Percentiles rank a stretch among this genome's conserved stretches.
Evolutionary conservation across 2,888 invertebrate species (phyloP).

Genomic region (Lasioglossum vierecki): DNA sequence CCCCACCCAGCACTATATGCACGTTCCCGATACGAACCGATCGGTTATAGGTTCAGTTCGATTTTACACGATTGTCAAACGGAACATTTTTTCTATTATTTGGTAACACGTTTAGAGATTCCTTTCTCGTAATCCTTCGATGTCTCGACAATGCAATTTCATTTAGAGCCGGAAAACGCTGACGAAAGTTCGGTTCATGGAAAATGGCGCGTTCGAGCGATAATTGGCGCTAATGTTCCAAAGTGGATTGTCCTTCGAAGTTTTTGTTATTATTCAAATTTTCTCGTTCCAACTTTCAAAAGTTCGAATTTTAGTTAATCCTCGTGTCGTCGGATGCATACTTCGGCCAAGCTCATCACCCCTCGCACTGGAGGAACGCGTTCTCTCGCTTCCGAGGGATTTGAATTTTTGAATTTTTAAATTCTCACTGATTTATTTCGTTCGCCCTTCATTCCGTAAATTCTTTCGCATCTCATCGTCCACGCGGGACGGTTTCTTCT

Average conservation of each 20-base stretch:
- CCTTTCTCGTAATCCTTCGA: not conserved
- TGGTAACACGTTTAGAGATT: not conserved
- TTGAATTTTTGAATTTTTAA: slow-evolving; percentile 84
- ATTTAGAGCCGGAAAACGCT: slow-evolving; percentile 47
- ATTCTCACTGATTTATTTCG: slow-evolving; percentile 67
- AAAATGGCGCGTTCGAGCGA: slow-evolving; percentile 83
- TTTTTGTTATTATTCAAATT: slow-evolving; percentile 68
- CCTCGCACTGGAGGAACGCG: slow-evolving; percentile 3
- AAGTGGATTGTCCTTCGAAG: slow-evolving; percentile 72
- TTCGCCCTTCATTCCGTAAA: slow-evolving; percentile 46
- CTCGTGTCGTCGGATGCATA: slow-evolving; percentile 22
- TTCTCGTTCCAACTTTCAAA: slow-evolving; percentile 58
- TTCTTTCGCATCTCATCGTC: slow-evolving; percentile 28
- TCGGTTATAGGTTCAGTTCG: not conserved
- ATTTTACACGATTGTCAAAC: slow-evolving; percentile 48
- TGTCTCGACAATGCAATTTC: slow-evolving; percentile 3
- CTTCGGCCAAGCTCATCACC: slow-evolving; percentile 10
- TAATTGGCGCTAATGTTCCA: slow-evolving; percentile 83
- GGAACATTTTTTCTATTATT: slow-evolving; percentile 24
- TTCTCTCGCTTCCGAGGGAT: slow-evolving; percentile 57
- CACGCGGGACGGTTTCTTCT: slow-evolving; percentile 19
- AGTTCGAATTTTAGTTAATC: slow-evolving; percentile 42
- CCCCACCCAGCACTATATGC: slow-evolving; percentile 74
- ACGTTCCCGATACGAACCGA: slow-evolving; percentile 51
- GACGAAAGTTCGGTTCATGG: slow-evolving; percentile 72